A percentile compares a stretch with the other conserved stretches of the same genome.
Evolutionary conservation across 2,888 invertebrate genomes (phyloP).

Genomic region (Eulithis prunata): DNA sequence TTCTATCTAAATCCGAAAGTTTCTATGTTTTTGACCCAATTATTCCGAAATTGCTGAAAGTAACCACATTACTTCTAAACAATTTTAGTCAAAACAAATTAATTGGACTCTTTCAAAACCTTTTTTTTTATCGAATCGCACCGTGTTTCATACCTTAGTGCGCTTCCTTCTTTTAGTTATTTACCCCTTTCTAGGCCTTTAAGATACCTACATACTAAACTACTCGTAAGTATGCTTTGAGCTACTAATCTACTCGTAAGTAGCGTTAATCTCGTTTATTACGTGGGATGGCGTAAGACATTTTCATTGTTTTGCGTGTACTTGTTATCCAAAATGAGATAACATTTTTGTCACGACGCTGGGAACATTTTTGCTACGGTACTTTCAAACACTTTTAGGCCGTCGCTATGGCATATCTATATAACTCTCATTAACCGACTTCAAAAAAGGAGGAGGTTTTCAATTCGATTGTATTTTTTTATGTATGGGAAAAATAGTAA

Average conservation of each 20-base stretch:
- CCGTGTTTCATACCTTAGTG: not conserved
- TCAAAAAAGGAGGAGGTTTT: too few relatives aligned
- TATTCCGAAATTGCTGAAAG: too few relatives aligned
- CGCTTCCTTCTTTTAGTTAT: constrained; percentile 1
- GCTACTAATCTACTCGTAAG: constrained; percentile 35
- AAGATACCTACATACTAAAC: constrained; percentile 30
- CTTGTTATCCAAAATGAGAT: constrained; percentile 69
- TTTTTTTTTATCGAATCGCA: not conserved
- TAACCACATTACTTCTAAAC: too few relatives aligned
- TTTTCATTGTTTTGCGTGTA: constrained; percentile 69
- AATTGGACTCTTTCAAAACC: not conserved
- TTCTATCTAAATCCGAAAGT: too few relatives aligned
- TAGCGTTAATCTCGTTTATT: constrained; percentile 36
- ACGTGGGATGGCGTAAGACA: constrained; percentile 40
- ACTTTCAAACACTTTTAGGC: constrained; percentile 58
- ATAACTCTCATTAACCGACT: too few relatives aligned
- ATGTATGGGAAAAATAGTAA: too few relatives aligned
- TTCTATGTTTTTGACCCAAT: too few relatives aligned
- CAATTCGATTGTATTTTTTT: too few relatives aligned
- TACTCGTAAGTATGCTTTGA: constrained; percentile 22
- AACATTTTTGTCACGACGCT: constrained; percentile 67
- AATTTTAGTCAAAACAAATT: not conserved
- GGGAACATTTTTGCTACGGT: constrained; percentile 66
- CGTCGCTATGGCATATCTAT: not conserved
- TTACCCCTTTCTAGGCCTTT: constrained; percentile 14